Conservation (phyloP, 2,797 vertebrate species). For the Otus scops region DNA sequence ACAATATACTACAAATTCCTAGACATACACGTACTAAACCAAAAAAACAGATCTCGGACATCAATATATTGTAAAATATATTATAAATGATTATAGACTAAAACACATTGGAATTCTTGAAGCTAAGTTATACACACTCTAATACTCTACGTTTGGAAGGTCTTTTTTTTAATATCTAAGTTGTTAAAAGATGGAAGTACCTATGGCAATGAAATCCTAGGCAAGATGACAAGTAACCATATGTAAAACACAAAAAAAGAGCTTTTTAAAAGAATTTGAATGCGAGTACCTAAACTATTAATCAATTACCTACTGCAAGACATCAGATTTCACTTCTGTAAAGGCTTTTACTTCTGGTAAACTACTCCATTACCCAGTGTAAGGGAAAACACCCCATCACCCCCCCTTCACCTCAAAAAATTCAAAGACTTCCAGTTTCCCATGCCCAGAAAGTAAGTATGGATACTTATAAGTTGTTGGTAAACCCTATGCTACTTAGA, state of each 20-base stretch:
- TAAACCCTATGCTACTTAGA: not conserved
- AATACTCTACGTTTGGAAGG: not conserved
- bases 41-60: not conserved
- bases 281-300: not conserved
- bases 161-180: not conserved
- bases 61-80: not conserved
- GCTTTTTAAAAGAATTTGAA: not conserved
- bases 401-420: not conserved
- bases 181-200: not conserved
- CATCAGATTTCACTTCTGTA: not conserved
- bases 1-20: conserved; percentile 35
- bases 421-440: not conserved
- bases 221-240: not conserved
- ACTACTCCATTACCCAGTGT: not conserved
- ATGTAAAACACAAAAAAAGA: not conserved
- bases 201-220: not conserved
- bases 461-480: not conserved
- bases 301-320: not conserved
- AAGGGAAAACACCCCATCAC: not conserved
- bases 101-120: not conserved
- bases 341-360: not conserved
- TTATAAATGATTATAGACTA: not conserved
- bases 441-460: not conserved
- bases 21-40: not conserved
- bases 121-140: accelerated